Percentiles rank a stretch among this genome's conserved stretches.
These are phyloP conservation scores for Leistus spinibarbis DNA, from an alignment of 2,888 invertebrate species.

Conservation along the genomic window DNA sequence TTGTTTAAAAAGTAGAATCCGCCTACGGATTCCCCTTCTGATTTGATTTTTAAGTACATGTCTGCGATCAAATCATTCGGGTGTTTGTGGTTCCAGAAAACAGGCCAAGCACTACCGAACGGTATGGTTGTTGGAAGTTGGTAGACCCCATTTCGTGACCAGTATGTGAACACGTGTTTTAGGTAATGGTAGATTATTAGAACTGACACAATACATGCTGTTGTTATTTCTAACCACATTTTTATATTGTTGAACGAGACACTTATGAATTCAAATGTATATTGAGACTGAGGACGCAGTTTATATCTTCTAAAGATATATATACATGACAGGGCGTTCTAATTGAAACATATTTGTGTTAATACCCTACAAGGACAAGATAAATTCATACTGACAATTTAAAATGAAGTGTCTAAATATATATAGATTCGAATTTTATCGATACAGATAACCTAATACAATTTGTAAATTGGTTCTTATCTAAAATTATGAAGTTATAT, in stretches of 20 bases:
- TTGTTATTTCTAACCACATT: background rate
- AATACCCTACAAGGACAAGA: too few species aligned
- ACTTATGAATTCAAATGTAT: background rate
- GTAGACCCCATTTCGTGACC: background rate
- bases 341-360: too few species aligned
- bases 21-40: background rate
- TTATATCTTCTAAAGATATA: background rate
- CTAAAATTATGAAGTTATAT: too few species aligned
- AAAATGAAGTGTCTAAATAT: too few species aligned
- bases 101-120: background rate
- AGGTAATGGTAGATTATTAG: background rate
- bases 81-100: background rate
- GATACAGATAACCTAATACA: too few species aligned
- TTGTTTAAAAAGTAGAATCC: constrained; percentile 3
- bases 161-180: background rate
- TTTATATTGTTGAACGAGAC: background rate
- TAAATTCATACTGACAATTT: too few species aligned
- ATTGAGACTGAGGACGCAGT: background rate
- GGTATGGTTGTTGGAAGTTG: background rate
- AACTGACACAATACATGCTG: background rate
- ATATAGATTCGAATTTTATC: too few species aligned
- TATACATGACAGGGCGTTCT: too few species aligned
- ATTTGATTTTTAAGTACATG: background rate
- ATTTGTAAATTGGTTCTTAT: too few species aligned
- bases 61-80: background rate